Base-by-base conservation (phyloP, 2,113 vertebrate genomes). In the Zootoca vivipara region DNA sequence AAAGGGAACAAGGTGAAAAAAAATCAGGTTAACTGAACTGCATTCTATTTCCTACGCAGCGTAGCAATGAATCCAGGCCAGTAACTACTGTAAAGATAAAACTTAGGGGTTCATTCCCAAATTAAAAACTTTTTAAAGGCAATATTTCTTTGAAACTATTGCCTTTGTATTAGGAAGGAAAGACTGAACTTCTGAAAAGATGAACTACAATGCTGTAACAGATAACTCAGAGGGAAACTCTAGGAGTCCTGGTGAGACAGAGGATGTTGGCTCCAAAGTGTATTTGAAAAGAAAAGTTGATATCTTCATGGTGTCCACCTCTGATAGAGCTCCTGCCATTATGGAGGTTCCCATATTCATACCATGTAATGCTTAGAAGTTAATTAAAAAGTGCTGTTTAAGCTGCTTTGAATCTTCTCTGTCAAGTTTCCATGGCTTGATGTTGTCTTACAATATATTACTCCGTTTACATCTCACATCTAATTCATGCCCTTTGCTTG, bases 351-450 rank as follows among this genome's bases (percentile, higher is more conserved):
- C 95, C 96, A 95, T 92, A 94, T 95, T 95, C 96, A 95, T 96
- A 96, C 95, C 96, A 94, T 91, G 95, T 93, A 96, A 96, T 95
- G 96, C 96, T 96, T 97, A 95, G 96, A 96, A 96, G 96, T 97
- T 96, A 97, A 96, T 93, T 94, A 96, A 97, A 97, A 97, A 97
- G 97, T 97, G 97, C 97, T 96, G 96, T 94, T 96, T 96, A 95
- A 97, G 97, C 97, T 96, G 97, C 97, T 97, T 97, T 97, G 97
- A 98, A 96, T 97, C 97, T 98, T 98, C 98, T 97, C 98, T 97
- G 97, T 97, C 96, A 96, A 97, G 98, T 98, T 98, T 98, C 97
- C 98, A 98, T 98, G 98, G 98, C 98, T 97, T 98, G 98, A 98
- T 98, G 98, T 98, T 98, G 98, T 98, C 96, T 97, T 95, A 98